phyloP scores from a whole-genome alignment of 2,888 invertebrate species.

The Ceriagrion tenellum region DNA sequence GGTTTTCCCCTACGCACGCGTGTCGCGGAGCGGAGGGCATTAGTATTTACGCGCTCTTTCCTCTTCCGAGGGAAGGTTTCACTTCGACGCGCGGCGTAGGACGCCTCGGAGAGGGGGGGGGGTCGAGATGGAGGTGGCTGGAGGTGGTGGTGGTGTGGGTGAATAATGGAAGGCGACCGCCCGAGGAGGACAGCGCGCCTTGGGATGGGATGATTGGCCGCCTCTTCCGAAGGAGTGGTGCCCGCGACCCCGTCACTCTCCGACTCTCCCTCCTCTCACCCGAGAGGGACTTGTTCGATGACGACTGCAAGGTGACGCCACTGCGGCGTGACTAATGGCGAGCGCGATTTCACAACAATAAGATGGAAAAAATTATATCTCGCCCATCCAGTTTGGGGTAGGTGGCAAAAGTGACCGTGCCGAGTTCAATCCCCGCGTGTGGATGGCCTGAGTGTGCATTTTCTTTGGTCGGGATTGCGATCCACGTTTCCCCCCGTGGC shows the following conservation, averaged over 20 bases:
- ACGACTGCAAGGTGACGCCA: slow-evolving; percentile 11
- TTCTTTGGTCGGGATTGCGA: background rate
- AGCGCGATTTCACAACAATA: background rate
- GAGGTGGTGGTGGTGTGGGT: background rate
- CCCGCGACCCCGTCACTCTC: background rate
- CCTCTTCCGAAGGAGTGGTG: background rate
- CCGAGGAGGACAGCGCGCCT: background rate
- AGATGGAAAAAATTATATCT: background rate
- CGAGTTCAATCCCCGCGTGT: background rate
- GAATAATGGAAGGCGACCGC: slow-evolving; percentile 1
- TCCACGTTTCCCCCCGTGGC: too few species aligned
- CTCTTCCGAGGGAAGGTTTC: background rate
- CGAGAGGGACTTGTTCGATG: background rate
- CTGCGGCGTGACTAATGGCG: background rate
- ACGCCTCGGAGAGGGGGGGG: background rate
- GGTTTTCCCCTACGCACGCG: too few species aligned
- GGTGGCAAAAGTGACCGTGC: background rate
- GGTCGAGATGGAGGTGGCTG: background rate
- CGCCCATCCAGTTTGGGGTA: background rate
- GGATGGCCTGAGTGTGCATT: background rate
- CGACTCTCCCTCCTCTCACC: too few species aligned
- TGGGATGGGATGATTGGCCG: background rate
- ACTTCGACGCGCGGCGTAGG: background rate
- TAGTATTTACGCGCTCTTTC: background rate
- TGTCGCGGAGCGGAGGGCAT: background rate